Base-by-base conservation (phyloP, 2,888 invertebrate species). In the Drosophila kuntzei region DNA sequence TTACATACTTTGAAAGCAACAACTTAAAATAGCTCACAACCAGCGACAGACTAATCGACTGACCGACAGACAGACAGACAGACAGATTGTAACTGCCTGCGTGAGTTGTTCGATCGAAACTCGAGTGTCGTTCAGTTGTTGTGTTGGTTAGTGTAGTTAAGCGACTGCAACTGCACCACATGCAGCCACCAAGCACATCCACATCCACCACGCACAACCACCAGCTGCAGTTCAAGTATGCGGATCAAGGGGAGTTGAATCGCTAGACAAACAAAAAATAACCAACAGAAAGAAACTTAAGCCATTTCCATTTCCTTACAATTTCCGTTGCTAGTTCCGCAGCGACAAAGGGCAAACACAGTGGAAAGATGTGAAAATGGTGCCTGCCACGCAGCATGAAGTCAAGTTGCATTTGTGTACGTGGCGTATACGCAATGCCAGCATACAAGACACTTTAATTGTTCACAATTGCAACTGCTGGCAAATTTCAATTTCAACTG, bases 241-340 rank as follows among this genome's bases (percentile, higher is more conserved):
- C 29, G 32, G 14, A 11, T 12, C n/a, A 43, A n/a, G 27, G 7
- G 25, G 7, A 27, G 43, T 14, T 1, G 12, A 8, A 4, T 12
- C 11, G 29, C 20, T 18, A 41, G 29, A 49, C 41, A 50, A 66
- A 39, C 39, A 57, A 51, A 55, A 46, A 27, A 8, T 2, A 27
- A 49, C 37, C 32, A 62, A 61, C 50, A 55, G 32, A 57, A 50
- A 41, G 22, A 61, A 78, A 78, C 73, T 74, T 64, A 71, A 83
- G 70, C 79, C 87, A 73, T 84, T 77, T 69, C 84, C 85, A 87
- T 84, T 84, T 84, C 83, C 83, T 77, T 46, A 63, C 79, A 77
- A 84, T 84, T 87, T 84, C 83, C 84, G 87, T 65, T 70, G 69
- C 67, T 47, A 68, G 68, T 68, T 68, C 64, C 58, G 71, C 49